Evolutionary conservation across 2,888 invertebrate genomes (phyloP), one percentile per base, ranked within the genome.

Genomic region (Carcina quercana): DNA sequence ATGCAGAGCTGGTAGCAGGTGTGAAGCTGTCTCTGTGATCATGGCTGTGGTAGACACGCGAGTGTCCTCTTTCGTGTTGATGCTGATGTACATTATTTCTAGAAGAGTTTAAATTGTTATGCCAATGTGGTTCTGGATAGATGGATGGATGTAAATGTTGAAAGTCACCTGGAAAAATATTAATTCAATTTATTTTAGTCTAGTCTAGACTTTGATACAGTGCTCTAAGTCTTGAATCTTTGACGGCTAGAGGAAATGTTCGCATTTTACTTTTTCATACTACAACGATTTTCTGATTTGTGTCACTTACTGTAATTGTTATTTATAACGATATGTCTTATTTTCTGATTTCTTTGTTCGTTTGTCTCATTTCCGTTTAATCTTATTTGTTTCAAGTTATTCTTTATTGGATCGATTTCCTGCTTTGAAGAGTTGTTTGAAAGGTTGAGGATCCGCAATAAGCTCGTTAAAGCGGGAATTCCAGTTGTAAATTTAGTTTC

Each of bases 401-500:
- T 60, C 15, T 45, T 44, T 27, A 64, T 46, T n/a, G 71, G 70
- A 41, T 73, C 68, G 40, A 69, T 64, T 36, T 70, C 67, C 29
- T 53, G 58, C 36, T 63, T 64, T 24, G 48, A 40, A 34, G 63
- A 58, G 35, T 54, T 56, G 40, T 73, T 69, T 34, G 71, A 61
- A 38, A 71, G 55, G 57, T 74, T 72, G 13, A 72, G 51, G 35
- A 75, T 68, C 45, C 62, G 66, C 20, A 79, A 60, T 43, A 75
- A 58, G 53, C 64, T 72, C 43, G 53, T 69, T 28, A 55, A 50
- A 34, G 59, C 40, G 20, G 50, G 36, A 31, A 26, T 40, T 24
- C 38, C 28, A 17, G 52, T 37, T 22, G 45, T 42, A 32, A 46
- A 35, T 45, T 44, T 53, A 35, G 34, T 47, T 41, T 27, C 63